A percentile compares a stretch with the other conserved stretches of the same genome.
Evolutionary conservation across 2,113 vertebrate genomes (phyloP).

Genomic region (Coracopsis vasa): DNA sequence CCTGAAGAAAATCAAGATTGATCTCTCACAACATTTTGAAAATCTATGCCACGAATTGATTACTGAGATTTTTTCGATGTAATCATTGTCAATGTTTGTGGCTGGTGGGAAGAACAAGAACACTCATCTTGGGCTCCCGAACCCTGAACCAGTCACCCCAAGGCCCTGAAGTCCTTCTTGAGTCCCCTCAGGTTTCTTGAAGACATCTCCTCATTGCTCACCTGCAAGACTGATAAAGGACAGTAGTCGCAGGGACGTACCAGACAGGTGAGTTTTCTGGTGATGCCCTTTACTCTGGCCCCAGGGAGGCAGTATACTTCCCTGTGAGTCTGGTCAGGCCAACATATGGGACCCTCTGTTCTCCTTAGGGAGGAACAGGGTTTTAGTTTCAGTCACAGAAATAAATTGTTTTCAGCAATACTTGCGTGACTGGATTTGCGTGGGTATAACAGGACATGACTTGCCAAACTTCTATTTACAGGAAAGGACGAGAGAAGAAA

Average conservation of each 20-base stretch:
- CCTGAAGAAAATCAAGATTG: not conserved
- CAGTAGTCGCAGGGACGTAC: not conserved
- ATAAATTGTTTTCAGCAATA: not conserved
- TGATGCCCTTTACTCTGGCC: not conserved
- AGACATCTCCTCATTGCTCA: not conserved
- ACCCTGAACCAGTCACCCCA: not conserved
- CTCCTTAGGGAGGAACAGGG: not conserved
- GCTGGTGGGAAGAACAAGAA: not conserved
- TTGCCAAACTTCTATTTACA: not conserved
- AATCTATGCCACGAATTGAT: not conserved
- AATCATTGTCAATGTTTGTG: not conserved
- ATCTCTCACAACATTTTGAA: not conserved
- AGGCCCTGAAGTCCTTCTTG: not conserved
- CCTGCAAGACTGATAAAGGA: not conserved
- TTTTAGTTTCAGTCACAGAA: not conserved
- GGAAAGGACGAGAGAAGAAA: not conserved
- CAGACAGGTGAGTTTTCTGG: not conserved
- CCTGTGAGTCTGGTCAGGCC: not conserved
- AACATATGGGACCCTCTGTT: not conserved
- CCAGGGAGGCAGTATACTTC: not conserved
- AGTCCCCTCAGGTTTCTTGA: not conserved
- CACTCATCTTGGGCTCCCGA: not conserved
- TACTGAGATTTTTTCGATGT: not conserved
- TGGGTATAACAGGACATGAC: not conserved
- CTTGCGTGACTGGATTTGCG: not conserved